Base-by-base conservation (phyloP, 2,113 vertebrate genomes). In the Myotis lucifugus region DNA sequence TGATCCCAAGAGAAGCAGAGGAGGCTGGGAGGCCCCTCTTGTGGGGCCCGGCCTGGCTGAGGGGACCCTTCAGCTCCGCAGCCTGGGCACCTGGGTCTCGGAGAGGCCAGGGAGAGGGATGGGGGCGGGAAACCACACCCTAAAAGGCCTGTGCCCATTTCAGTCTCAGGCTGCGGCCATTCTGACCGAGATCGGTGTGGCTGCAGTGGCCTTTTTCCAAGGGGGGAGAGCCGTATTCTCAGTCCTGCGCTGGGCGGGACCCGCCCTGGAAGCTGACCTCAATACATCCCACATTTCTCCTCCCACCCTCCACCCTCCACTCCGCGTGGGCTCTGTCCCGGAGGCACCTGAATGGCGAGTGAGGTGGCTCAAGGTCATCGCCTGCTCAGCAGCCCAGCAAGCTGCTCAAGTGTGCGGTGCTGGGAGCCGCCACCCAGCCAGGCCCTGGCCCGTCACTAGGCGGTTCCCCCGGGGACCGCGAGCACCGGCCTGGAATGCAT, bases 401-500 rank as follows among this genome's bases (percentile, higher is more conserved):
- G 46, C 87, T n/a, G 19, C 76, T 93, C 86, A 74, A 56, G 90
- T 25, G 54, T 8, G 8, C 8, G 34, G 50, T 4, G 72, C 27
- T 56, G 50, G 18, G 70, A 25, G 19, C 76, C 0, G 9, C 46
- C 66, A 34, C 27, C 2, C 73, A 15, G 5, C 2, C 21, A 8
- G 32, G 79, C 69, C 18, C 79, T 32, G 77, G 1, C 1, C 2
- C 0, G 85, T 95, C 64, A 56, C 92, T 52, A 94, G 79, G 96
- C 94, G 66, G 46, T 93, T 78, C 95, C 94, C 86, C 32, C 10
- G 85, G 78, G 9, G 15, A 88, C 54, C 0, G 54, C 82, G 90
- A 50, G 85, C 92, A 90, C 88, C 0, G 4, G 72, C 27, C 2
- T 74, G 94, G 96, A 96, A 96, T 95, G 96, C 19, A 0, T 59